A percentile compares a stretch with the other conserved stretches of the same genome.
Evolutionary conservation across 2,797 vertebrate genomes (phyloP).

Genomic region (Coregonus suidteri): DNA sequence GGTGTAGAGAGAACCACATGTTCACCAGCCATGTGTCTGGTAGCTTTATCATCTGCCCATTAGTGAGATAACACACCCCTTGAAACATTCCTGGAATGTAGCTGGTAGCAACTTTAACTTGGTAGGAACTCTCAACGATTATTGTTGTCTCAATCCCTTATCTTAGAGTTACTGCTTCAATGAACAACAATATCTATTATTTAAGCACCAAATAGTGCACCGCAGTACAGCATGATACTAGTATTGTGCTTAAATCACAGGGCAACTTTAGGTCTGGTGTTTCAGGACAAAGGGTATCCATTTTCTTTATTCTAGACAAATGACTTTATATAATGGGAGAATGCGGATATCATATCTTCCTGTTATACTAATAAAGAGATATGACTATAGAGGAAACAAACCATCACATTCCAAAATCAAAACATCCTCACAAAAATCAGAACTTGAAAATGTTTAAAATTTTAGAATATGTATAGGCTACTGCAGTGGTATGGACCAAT

Average conservation of each 20-base stretch:
- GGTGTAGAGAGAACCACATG: slow-evolving; percentile 7
- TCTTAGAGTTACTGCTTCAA: not conserved
- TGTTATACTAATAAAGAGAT: not conserved
- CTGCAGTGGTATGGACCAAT: no score
- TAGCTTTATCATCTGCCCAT: not conserved
- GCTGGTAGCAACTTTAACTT: not conserved
- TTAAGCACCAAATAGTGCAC: not conserved
- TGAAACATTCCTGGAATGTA: not conserved
- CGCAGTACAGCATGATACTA: not conserved
- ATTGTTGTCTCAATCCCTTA: not conserved
- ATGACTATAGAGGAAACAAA: not conserved
- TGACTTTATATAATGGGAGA: not conserved
- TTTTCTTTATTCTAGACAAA: not conserved
- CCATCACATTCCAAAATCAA: not conserved
- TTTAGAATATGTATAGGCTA: not conserved
- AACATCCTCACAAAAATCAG: not conserved
- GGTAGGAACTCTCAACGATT: not conserved
- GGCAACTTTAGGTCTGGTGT: not conserved
- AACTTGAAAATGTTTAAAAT: not conserved
- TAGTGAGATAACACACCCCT: not conserved
- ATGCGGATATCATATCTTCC: not conserved
- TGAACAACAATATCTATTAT: not conserved
- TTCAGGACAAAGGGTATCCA: not conserved
- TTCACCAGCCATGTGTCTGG: slow-evolving; percentile 4
- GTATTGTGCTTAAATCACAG: not conserved